A percentile compares a stretch with the other conserved stretches of the same genome.
Evolutionary conservation across 2,888 invertebrate species (phyloP).

Genomic region (Entomobrya proxima): DNA sequence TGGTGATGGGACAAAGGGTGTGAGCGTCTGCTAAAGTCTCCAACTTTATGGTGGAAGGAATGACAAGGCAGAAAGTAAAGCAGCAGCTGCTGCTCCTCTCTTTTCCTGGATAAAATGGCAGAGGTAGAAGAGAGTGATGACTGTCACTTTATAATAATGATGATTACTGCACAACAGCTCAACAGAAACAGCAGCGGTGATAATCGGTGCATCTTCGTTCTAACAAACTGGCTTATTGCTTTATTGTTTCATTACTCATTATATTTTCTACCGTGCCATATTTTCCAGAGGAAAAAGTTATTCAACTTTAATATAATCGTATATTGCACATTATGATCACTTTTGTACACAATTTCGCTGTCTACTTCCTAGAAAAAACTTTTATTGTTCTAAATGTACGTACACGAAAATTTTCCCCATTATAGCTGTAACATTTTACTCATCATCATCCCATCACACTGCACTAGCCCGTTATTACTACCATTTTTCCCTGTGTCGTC

Average conservation of each 20-base stretch:
- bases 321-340: too few relatives aligned
- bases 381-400: too few relatives aligned
- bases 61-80: conserved; percentile 8
- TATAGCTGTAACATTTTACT: too few relatives aligned
- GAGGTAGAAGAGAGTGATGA: not conserved
- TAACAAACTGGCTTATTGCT: not conserved
- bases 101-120: not conserved
- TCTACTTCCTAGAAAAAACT: too few relatives aligned
- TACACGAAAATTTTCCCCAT: too few relatives aligned
- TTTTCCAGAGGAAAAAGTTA: not conserved
- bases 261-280: not conserved
- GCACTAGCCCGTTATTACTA: too few relatives aligned
- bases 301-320: not conserved
- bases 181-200: conserved; percentile 2
- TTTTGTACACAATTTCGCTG: too few relatives aligned
- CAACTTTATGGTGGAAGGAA: not conserved
- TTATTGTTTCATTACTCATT: not conserved
- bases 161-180: conserved; percentile 38
- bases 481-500: too few relatives aligned
- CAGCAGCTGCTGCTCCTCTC: conserved; percentile 13
- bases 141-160: too few relatives aligned
- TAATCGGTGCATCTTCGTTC: conserved; percentile 5
- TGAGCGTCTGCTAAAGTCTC: not conserved
- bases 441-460: too few relatives aligned
- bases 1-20: conserved; percentile 1